These are phyloP conservation scores for Lycophotia porphyrea DNA, from an alignment of 2,888 invertebrate genomes.

Conservation along the genomic window DNA sequence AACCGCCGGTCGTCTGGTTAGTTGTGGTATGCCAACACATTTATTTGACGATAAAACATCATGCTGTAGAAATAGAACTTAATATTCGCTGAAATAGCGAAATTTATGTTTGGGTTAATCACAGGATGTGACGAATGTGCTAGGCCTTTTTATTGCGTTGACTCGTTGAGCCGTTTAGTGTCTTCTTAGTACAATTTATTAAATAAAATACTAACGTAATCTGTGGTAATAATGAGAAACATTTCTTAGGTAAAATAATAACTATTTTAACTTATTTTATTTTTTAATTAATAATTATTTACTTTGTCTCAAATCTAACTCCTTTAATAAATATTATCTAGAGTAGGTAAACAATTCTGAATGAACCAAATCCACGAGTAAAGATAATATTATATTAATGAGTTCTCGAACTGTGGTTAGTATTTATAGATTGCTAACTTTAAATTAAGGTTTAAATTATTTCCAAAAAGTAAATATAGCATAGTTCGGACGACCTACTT, in stretches of 20 bases:
- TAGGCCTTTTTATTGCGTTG: slow-evolving; percentile 36
- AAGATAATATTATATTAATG: slow-evolving; percentile 17
- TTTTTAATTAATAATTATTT: not conserved
- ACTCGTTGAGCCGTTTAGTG: slow-evolving; percentile 12
- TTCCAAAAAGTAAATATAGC: not conserved
- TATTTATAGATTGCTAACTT: not conserved
- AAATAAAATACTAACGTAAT: not conserved
- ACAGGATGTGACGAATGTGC: slow-evolving; percentile 37
- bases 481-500: slow-evolving; percentile 8
- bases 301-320: not conserved
- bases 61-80: slow-evolving; percentile 34
- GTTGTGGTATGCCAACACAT: slow-evolving; percentile 51
- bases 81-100: slow-evolving; percentile 27
- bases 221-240: not conserved
- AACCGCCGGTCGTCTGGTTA: slow-evolving; percentile 52
- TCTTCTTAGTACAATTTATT: not conserved
- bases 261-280: too few species aligned
- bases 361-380: slow-evolving; percentile 22
- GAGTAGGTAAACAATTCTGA: slow-evolving; percentile 35
- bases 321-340: slow-evolving; percentile 13
- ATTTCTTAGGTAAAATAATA: not conserved
- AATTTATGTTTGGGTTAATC: slow-evolving; percentile 44
- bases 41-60: slow-evolving; percentile 53
- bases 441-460: slow-evolving; percentile 19
- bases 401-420: not conserved